Evolutionary conservation across 1,140 invertebrate genomes (phyloP), one percentile per base, ranked within the genome.

Genomic region (Aleiodes sp.): DNA sequence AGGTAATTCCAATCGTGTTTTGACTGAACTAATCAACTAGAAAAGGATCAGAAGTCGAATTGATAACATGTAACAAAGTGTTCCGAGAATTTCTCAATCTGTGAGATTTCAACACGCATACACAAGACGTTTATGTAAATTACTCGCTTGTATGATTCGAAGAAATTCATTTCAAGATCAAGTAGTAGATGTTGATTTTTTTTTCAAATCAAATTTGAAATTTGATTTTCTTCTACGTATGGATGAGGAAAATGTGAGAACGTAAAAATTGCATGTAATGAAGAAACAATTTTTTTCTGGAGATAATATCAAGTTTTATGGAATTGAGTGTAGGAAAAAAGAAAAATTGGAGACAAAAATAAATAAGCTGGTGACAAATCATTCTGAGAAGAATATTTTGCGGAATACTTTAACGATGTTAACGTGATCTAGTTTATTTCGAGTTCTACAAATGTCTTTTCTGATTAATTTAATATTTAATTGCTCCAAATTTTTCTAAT

Each of bases 201-300:
- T 64, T 57, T 24, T 4, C 31, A 37, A 66, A 33, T n/a, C 33
- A 16, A 7, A 24, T 46, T 35, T 56, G 7, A n/a, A 62, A 12
- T 62, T 62, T 4, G 12, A 62, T 39, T 64, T 29, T 43, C 24
- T 64, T 64, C 61, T 43, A 21, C 21, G 46, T 52, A 52, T 2
- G 4, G 10, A 52, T 24, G 16, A 52, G 46, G 46, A 52, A 52
- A 52, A 6, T 24, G 3, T 19, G 10, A 2, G 12, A 52, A n/a
- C n/a, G n/a, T n/a, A n/a, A n/a, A n/a, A n/a, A n/a, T n/a, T n/a
- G n/a, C n/a, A n/a, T n/a, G n/a, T n/a, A n/a, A n/a, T n/a, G n/a
- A n/a, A n/a, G n/a, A n/a, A n/a, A n/a, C n/a, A n/a, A n/a, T n/a
- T n/a, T n/a, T n/a, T n/a, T n/a, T n/a, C n/a, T n/a, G n/a, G n/a